Conservation (phyloP, 2,113 vertebrate genomes). For the Oncorhynchus gorbuscha region DNA sequence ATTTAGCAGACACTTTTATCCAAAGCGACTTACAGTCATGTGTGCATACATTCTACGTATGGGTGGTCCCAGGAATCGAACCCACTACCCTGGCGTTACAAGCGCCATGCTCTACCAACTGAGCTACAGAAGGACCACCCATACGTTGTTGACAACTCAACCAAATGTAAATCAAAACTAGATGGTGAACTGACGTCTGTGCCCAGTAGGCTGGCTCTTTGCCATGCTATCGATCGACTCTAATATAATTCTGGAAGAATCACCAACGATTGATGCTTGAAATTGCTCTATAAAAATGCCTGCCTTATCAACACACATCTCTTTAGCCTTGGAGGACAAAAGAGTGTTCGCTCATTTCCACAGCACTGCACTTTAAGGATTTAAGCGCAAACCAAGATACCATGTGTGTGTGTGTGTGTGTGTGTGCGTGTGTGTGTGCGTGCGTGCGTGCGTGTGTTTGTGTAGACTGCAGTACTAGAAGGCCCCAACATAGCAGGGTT, state of each 20-base stretch:
- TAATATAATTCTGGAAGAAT: conserved; percentile 61
- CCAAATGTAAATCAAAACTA: too few relatives aligned
- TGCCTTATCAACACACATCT: conserved; percentile 24
- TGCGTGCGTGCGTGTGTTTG: conserved; percentile 5
- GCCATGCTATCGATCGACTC: conserved; percentile 45
- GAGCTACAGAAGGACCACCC: too few relatives aligned
- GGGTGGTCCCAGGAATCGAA: too few relatives aligned
- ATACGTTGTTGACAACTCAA: too few relatives aligned
- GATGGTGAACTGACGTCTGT: too few relatives aligned
- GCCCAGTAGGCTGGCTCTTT: conserved; percentile 26
- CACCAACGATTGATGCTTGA: conserved; percentile 54
- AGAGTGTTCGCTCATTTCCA: neutral
- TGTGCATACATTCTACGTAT: too few relatives aligned
- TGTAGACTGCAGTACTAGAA: neutral
- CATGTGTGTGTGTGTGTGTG: conserved; percentile 6
- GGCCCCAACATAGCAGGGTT: too few relatives aligned
- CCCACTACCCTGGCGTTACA: too few relatives aligned
- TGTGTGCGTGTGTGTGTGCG: conserved; percentile 2
- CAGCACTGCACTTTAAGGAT: conserved; percentile 30
- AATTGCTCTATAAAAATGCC: conserved; percentile 50
- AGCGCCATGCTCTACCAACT: too few relatives aligned
- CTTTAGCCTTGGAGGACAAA: conserved; percentile 40
- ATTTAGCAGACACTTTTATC: too few relatives aligned
- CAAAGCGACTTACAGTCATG: too few relatives aligned
- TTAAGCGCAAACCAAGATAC: neutral